Evolutionary conservation across 2,113 vertebrate genomes (phyloP).

Genomic region (Silurus asotus): DNA sequence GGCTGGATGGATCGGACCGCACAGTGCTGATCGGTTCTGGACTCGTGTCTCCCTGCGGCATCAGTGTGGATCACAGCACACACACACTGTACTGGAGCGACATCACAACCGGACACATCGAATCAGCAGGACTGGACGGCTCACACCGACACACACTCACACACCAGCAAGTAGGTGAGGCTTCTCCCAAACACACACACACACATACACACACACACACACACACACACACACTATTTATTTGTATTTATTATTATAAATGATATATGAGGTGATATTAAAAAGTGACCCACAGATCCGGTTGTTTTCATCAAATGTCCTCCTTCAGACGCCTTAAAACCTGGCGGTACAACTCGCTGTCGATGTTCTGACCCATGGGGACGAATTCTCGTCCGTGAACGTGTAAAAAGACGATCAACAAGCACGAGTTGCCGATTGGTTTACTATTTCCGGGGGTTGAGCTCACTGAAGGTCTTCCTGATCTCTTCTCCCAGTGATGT

Average conservation of each 20-base stretch:
- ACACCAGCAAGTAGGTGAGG: slow-evolving; percentile 96
- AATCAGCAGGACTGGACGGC: slow-evolving; percentile 83
- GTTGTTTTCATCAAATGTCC: too few relatives aligned
- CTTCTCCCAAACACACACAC: slow-evolving; percentile 47
- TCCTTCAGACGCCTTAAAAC: too few relatives aligned
- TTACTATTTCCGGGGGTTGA: too few relatives aligned
- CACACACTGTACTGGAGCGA: slow-evolving; percentile 89
- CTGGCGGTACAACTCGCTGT: too few relatives aligned
- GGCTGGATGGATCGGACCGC: slow-evolving; percentile 77
- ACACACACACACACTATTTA: neutral
- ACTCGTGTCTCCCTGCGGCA: slow-evolving; percentile 82
- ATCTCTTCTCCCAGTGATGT: too few relatives aligned
- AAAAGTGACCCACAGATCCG: too few relatives aligned
- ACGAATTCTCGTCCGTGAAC: too few relatives aligned
- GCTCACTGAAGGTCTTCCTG: too few relatives aligned
- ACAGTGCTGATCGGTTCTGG: slow-evolving; percentile 69
- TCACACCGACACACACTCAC: slow-evolving; percentile 78
- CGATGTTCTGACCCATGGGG: too few relatives aligned
- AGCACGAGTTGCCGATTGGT: too few relatives aligned
- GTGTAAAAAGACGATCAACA: too few relatives aligned
- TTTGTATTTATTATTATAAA: neutral
- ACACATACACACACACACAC: neutral
- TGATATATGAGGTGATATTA: too few relatives aligned
- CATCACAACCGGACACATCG: slow-evolving; percentile 75
- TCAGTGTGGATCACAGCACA: slow-evolving; percentile 81